A percentile compares a stretch with the other conserved stretches of the same genome.
These are phyloP conservation scores for Danio tinwini DNA, from an alignment of 2,797 vertebrate species.

Conservation along the genomic window DNA sequence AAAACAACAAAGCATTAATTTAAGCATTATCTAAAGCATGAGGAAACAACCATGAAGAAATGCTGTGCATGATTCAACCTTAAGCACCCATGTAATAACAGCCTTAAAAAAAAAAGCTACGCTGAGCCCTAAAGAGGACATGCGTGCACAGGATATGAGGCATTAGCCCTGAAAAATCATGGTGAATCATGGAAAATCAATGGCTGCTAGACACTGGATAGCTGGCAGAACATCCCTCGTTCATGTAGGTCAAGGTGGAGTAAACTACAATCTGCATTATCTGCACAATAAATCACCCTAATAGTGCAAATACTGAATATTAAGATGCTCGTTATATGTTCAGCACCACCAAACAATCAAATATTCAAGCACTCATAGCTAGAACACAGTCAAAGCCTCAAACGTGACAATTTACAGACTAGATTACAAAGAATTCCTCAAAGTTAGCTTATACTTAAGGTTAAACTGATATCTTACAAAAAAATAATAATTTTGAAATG, in stretches of 20 bases:
- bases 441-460: too few relatives aligned
- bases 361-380: too few relatives aligned
- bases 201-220: background rate
- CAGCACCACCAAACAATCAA: background rate
- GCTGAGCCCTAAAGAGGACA: background rate
- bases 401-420: too few relatives aligned
- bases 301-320: background rate
- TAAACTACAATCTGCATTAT: background rate
- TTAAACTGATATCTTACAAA: too few relatives aligned
- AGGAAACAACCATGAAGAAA: background rate
- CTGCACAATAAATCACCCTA: background rate
- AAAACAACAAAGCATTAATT: background rate
- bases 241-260: background rate
- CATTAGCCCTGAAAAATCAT: background rate
- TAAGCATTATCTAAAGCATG: background rate
- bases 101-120: too few relatives aligned
- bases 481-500: too few relatives aligned
- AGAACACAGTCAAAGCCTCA: too few relatives aligned
- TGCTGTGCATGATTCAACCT: conserved; percentile 1
- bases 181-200: conserved; percentile 42
- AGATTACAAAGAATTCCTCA: too few relatives aligned
- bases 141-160: conserved; percentile 9
- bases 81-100: background rate
- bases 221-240: conserved; percentile 19
- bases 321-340: background rate